Evolutionary conservation across 1,140 invertebrate species (phyloP).

Genomic region (Vanessa atalanta): DNA sequence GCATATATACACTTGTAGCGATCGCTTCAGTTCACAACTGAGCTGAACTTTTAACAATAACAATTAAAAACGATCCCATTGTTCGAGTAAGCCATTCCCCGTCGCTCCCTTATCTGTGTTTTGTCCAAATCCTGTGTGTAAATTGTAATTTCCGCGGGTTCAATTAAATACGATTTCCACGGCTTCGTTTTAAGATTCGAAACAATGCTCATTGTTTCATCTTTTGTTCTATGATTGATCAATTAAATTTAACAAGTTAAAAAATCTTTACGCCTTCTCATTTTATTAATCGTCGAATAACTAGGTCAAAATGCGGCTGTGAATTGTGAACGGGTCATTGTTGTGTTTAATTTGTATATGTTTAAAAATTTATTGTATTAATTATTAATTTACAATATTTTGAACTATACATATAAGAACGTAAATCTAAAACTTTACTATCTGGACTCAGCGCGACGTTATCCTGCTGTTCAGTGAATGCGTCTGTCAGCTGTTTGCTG

Average conservation of each 20-base stretch:
- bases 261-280: too few species aligned
- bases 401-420: too few species aligned
- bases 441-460: background rate
- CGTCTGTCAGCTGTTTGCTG: constrained; percentile 1
- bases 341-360: too few species aligned
- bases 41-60: constrained; percentile 3
- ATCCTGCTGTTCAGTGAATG: background rate
- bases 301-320: too few species aligned
- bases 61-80: constrained; percentile 3
- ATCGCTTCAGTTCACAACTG: background rate
- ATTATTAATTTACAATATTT: too few species aligned
- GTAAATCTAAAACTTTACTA: background rate
- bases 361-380: too few species aligned
- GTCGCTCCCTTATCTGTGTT: background rate
- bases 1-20: too few species aligned
- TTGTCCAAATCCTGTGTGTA: background rate
- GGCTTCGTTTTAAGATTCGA: background rate
- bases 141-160: constrained; percentile 1
- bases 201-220: background rate
- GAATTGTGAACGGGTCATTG: too few species aligned
- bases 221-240: background rate
- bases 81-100: background rate
- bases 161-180: background rate
- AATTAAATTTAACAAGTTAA: constrained; percentile 6
- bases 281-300: too few species aligned